Percentiles rank a stretch among this genome's conserved stretches.
Evolutionary conservation across 2,797 vertebrate species (phyloP).

Genomic region (Anabacerthia variegaticeps): DNA sequence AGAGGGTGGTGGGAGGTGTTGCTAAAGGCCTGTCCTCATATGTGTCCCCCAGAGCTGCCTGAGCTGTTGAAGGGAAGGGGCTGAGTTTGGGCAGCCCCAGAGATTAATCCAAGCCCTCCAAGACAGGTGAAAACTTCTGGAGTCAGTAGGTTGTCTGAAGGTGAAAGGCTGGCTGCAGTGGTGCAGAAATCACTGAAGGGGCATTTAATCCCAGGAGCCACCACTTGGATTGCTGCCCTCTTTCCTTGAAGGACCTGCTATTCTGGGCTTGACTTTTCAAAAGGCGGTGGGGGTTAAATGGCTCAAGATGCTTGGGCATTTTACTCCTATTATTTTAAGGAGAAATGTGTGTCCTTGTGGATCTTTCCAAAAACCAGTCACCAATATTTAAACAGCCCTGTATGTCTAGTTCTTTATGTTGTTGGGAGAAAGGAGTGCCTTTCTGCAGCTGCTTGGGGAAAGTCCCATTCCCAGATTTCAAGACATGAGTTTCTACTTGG

Average conservation of each 20-base stretch:
- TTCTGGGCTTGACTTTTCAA: neutral
- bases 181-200: neutral
- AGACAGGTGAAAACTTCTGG: neutral
- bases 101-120: neutral
- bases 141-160: neutral
- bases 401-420: neutral
- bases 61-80: neutral
- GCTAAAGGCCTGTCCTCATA: neutral
- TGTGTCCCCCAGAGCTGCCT: neutral
- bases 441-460: neutral
- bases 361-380: accelerated
- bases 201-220: neutral
- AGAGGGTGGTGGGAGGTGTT: neutral
- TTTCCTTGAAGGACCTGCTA: neutral
- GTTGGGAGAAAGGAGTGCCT: neutral
- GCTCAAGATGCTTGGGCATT: neutral
- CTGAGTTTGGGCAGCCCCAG: neutral
- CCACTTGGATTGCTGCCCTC: neutral
- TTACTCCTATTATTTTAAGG: neutral
- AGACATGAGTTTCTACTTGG: neutral
- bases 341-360: neutral
- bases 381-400: neutral
- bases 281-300: neutral
- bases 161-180: neutral
- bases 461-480: neutral